Base-by-base conservation (phyloP, 37 sponge, comb jelly and placozoan species). In the Aphrocallistes beatrix region DNA sequence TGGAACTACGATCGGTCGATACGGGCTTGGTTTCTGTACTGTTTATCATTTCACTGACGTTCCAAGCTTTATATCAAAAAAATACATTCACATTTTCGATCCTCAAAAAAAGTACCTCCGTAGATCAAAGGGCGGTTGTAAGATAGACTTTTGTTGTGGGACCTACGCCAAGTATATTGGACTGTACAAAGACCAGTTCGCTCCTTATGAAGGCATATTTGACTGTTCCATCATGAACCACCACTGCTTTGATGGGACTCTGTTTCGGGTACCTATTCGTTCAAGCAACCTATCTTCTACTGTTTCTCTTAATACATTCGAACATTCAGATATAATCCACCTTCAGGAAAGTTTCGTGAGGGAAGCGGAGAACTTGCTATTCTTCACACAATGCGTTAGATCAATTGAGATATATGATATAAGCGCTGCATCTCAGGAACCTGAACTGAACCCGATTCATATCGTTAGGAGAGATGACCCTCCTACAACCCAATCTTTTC, bases 21-120 rank as follows among this genome's bases (percentile, higher is more conserved):
- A 91, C 84, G 94, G 94, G 37, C 85, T 94, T 49, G 94, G 94
- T 3, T 94, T 94, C 84, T 91, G 91, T 83, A 83, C 94, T 8
- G 85, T 51, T 0, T 94, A 94, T 81, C 90, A 86, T 37, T 34
- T 94, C 37, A 94, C 92, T 39, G 94, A 94, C 81, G 84, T 94
- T 0, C 94, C 94, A 51, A 94, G 91, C 51, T 91, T 94, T 81
- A 85, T 94, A 28, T 90, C 89, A 38, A 17, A 89, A n/a, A 51
- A 87, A 16, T 87, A 85, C 37, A 38, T 94, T 37, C 88, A 75
- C 8, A 87, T 94, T 16, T 89, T 94, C 88, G 94, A 94, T 85
- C 94, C 94, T 51, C 94, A 94, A 60, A 83, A 17, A n/a, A 8
- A 42, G 1, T 42, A 86, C 75, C 86, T 86, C 38, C n/a, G n/a